Evolutionary conservation across 1,140 invertebrate genomes (phyloP).

Genomic region (Lordiphosa collinella): DNA sequence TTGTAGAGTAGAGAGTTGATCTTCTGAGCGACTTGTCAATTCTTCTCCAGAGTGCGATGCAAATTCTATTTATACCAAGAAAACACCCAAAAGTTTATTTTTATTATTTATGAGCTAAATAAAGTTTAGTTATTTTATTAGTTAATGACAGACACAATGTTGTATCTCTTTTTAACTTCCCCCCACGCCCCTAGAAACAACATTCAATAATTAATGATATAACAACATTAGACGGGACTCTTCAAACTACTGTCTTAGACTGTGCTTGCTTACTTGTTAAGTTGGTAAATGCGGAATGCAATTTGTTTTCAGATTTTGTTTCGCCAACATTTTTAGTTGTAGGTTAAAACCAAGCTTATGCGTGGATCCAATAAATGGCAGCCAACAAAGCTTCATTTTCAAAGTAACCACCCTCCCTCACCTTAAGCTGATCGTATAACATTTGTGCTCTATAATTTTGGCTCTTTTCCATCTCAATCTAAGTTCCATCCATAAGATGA

Average conservation of each 20-base stretch:
- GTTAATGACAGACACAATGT: background rate
- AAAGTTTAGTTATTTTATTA: background rate
- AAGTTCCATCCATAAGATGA: no score
- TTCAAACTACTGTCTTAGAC: background rate
- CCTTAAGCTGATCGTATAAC: no score
- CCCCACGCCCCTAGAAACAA: no score
- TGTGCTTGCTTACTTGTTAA: conserved; percentile 3
- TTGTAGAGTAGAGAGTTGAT: background rate
- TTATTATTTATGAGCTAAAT: background rate
- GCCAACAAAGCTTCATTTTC: no score
- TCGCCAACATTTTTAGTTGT: conserved; percentile 1
- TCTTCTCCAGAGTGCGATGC: no score
- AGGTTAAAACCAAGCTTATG: conserved; percentile 1
- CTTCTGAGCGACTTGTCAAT: no score
- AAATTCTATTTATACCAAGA: conserved; percentile 2
- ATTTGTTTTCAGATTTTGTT: background rate
- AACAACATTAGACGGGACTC: conserved; percentile 1
- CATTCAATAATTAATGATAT: background rate
- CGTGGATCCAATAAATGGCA: conserved; percentile 2
- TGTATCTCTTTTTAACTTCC: no score
- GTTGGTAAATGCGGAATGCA: conserved; percentile 1
- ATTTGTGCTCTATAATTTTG: no score
- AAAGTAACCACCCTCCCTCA: no score
- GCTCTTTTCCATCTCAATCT: no score
- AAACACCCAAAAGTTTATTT: background rate